phyloP scores from a whole-genome alignment of 2,113 vertebrate species.

The Toxostoma redivivum region DNA sequence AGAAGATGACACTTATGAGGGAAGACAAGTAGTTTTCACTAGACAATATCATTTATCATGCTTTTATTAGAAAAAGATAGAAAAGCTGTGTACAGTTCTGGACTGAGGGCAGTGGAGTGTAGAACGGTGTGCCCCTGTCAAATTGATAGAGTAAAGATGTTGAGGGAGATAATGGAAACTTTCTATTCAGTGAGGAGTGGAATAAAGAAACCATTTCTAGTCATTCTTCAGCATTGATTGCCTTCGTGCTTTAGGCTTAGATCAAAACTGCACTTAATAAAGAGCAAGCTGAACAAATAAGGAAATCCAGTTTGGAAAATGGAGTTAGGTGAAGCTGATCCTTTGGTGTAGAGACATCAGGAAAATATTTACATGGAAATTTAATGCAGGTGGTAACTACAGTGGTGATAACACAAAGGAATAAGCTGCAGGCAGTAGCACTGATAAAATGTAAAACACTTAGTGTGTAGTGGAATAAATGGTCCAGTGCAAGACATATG shows the following conservation, averaged over 20 bases:
- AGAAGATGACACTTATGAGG: neutral
- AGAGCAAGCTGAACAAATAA: constrained; percentile 37
- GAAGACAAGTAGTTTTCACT: constrained; percentile 52
- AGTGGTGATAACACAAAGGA: neutral
- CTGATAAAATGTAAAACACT: neutral
- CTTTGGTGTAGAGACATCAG: constrained; percentile 9
- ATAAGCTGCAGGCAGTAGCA: neutral
- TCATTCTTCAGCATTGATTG: constrained; percentile 94
- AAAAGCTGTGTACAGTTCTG: constrained; percentile 67
- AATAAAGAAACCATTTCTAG: constrained; percentile 89
- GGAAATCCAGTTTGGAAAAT: constrained; percentile 30
- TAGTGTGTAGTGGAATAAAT: neutral
- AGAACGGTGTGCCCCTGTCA: constrained; percentile 84
- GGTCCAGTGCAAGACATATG: rapidly evolving
- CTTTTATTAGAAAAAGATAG: constrained; percentile 63
- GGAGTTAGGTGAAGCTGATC: constrained; percentile 13
- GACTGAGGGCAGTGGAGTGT: constrained; percentile 82
- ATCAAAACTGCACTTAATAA: constrained; percentile 71
- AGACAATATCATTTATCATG: constrained; percentile 67
- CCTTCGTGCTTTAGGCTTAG: constrained; percentile 73
- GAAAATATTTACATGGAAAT: neutral
- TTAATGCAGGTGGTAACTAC: neutral
- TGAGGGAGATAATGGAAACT: constrained; percentile 95
- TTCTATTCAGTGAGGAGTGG: constrained; percentile 86
- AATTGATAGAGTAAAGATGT: constrained; percentile 96